phyloP scores from a whole-genome alignment of 2,113 vertebrate species.

The Macrotus californicus region DNA sequence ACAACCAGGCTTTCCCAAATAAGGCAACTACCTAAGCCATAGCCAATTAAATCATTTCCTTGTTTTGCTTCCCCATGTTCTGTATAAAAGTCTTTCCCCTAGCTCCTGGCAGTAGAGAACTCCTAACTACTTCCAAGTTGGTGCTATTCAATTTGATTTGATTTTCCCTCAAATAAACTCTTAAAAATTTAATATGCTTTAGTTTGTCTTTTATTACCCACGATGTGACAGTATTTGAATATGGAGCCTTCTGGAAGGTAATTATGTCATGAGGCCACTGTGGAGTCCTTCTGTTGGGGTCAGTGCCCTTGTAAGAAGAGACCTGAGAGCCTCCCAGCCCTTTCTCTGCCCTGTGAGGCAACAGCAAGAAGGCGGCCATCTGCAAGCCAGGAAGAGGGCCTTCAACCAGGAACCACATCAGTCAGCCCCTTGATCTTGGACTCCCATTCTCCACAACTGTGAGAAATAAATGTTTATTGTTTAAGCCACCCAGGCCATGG shows the following conservation, averaged over 20 bases:
- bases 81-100: not conserved
- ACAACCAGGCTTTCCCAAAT: not conserved
- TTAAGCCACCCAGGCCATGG: not conserved
- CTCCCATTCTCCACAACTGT: not conserved
- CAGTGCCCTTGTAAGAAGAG: not conserved
- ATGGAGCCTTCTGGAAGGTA: not conserved
- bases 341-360: not conserved
- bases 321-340: rapidly evolving
- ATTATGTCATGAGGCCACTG: not conserved
- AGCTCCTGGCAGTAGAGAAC: not conserved
- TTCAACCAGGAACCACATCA: not conserved
- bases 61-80: not conserved
- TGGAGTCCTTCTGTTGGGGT: not conserved
- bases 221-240: not conserved
- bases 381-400: not conserved
- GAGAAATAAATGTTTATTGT: not conserved
- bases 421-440: not conserved
- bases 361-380: not conserved
- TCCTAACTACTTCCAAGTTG: not conserved
- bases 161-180: not conserved
- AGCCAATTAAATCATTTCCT: not conserved
- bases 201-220: not conserved
- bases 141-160: not conserved
- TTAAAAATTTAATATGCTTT: not conserved
- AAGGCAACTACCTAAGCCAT: not conserved